Base-by-base conservation (phyloP, 2,888 invertebrate genomes). In the Candidula unifasciata region DNA sequence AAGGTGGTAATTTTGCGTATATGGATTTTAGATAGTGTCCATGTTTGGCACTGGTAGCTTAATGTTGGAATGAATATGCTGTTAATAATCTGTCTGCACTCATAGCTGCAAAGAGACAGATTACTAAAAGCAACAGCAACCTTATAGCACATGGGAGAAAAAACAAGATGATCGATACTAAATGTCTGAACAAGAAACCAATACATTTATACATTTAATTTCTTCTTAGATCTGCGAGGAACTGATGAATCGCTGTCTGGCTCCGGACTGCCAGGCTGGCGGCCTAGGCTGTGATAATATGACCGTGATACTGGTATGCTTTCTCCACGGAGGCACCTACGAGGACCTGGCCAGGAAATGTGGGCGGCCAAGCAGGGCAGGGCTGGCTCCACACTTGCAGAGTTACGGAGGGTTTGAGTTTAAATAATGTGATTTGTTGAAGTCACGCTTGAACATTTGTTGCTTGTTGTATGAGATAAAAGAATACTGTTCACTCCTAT, bases 211-310 rank as follows among this genome's bases (percentile, higher is more conserved):
- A 10, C 44, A 44, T 44, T 44, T 44, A 44, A 10, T 44, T 13
- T 44, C 44, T 44, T 6, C 13, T 44, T 89, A 95, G 93, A 98
- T 99, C 85, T 99, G 99, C 94, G 99, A 99, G 94, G 97, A 97
- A 89, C 95, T 99, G 86, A 97, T 99, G 94, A 97, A 96, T 90
- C 95, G 96, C 87, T 99, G 99, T 94, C 95, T 99, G 82, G 98
- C 99, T 1, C 99, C 99, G 3, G 99, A 99, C 95, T 97, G 97
- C 91, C 97, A 97, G 91, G 98, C 99, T 96, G 98, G 97, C 73
- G 99, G 99, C 1, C 95, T 99, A 71, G 99, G 99, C 89, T 98
- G 99, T 94, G 99, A 99, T 94, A 99, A 99, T 94, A 99, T 99
- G 99, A 99, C 99, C 35, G 98, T 98, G 5, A 96, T 98, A 60